Percentiles rank a stretch among this genome's conserved stretches.
Conservation (phyloP, 37 sponge, comb jelly and placozoan species). For the Diacarnus erythraeanus region DNA sequence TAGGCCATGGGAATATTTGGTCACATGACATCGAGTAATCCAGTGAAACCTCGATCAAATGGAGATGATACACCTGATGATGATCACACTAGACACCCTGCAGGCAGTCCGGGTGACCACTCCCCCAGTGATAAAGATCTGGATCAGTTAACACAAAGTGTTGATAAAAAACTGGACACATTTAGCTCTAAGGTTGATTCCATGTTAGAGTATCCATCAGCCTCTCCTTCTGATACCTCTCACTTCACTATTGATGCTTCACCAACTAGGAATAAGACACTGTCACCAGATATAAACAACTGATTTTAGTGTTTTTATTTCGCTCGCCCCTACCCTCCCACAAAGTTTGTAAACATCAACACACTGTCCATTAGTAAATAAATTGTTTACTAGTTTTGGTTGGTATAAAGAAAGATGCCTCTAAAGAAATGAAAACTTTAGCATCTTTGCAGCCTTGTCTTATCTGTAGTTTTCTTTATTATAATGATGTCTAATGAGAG, state of each 20-base stretch:
- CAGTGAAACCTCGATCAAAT: neutral
- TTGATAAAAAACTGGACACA: neutral
- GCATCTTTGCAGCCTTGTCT: too few species aligned
- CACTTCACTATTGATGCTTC: slow-evolving; percentile 65
- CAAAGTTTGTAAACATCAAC: too few species aligned
- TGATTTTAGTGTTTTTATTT: too few species aligned
- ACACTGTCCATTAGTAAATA: too few species aligned
- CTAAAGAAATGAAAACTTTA: too few species aligned
- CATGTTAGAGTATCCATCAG: neutral
- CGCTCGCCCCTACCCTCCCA: too few species aligned
- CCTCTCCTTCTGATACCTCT: neutral
- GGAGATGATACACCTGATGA: slow-evolving; percentile 2
- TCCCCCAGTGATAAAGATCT: neutral
- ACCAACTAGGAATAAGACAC: slow-evolving; percentile 42
- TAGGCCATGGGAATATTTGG: slow-evolving; percentile 87
- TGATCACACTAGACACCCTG: neutral
- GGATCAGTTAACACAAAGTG: neutral
- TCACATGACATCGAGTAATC: slow-evolving; percentile 45
- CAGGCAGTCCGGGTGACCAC: neutral
- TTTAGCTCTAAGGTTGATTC: neutral
- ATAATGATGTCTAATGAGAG: too few species aligned
- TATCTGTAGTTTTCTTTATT: too few species aligned
- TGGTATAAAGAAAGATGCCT: too few species aligned
- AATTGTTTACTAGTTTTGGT: too few species aligned
- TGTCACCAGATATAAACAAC: too few species aligned